These are phyloP conservation scores for Oophaga pumilio DNA, from an alignment of 2,113 vertebrate species.

Conservation along the genomic window DNA sequence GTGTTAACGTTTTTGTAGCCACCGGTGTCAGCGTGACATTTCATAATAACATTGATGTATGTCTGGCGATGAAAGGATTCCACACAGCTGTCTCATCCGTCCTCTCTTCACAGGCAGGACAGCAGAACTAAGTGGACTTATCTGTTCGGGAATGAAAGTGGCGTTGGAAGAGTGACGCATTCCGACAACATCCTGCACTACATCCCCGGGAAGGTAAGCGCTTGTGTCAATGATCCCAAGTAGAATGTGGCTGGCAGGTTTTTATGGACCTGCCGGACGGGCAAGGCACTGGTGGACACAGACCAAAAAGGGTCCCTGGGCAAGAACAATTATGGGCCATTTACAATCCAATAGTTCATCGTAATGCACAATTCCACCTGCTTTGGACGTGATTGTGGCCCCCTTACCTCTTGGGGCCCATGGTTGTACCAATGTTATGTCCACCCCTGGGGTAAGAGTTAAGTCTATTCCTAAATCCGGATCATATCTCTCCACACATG, in stretches of 20 bases:
- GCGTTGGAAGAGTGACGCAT: slow-evolving; percentile 62
- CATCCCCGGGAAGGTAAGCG: slow-evolving; percentile 73
- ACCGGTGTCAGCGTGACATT: slow-evolving; percentile 12
- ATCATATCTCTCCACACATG: slow-evolving; percentile 26
- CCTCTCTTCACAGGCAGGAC: slow-evolving; percentile 67
- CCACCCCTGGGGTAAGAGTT: background rate
- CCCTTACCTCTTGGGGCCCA: too few relatives aligned
- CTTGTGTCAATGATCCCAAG: background rate
- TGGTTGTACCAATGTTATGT: too few relatives aligned
- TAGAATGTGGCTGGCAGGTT: background rate
- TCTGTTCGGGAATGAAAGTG: slow-evolving; percentile 67
- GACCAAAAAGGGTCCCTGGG: too few relatives aligned
- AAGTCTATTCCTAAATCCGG: slow-evolving; percentile 3
- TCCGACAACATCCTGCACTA: slow-evolving; percentile 75
- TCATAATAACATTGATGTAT: background rate
- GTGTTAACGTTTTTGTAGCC: slow-evolving; percentile 12
- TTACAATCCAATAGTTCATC: too few relatives aligned
- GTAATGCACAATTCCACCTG: too few relatives aligned
- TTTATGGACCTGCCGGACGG: background rate
- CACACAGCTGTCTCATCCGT: slow-evolving; percentile 13
- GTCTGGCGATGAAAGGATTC: slow-evolving; percentile 25
- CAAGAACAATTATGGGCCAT: too few relatives aligned
- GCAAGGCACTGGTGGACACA: background rate
- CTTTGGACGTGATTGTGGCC: too few relatives aligned
- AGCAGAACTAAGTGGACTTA: slow-evolving; percentile 69